These are phyloP conservation scores for Papilio glaucus DNA, from an alignment of 1,140 invertebrate genomes.

Conservation along the genomic window DNA sequence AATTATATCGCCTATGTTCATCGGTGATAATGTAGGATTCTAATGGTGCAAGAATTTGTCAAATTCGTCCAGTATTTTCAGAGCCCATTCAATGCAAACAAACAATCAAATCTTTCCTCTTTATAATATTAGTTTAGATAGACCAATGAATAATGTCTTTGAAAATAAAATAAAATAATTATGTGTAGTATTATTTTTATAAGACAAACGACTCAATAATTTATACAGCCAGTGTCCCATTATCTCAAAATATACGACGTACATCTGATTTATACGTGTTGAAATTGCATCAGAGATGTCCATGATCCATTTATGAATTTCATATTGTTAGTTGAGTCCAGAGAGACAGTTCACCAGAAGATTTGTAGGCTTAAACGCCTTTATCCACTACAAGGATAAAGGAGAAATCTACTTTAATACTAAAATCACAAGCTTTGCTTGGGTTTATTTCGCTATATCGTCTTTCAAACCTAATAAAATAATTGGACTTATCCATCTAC, in stretches of 20 bases:
- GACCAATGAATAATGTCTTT: background rate
- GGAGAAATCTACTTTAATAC: too few species aligned
- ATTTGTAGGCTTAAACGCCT: background rate
- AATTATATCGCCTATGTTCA: too few species aligned
- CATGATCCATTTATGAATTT: constrained; percentile 17
- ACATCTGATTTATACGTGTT: background rate
- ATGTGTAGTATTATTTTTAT: background rate
- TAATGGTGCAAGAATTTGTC: too few species aligned
- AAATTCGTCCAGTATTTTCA: too few species aligned
- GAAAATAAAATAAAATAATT: constrained; percentile 2
- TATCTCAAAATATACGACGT: background rate
- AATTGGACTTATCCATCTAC: too few species aligned
- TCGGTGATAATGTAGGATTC: too few species aligned
- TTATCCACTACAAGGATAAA: background rate
- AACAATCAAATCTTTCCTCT: too few species aligned
- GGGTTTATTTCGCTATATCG: too few species aligned
- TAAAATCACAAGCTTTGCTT: background rate
- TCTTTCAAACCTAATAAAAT: too few species aligned
- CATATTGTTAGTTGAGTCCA: background rate
- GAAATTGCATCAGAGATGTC: constrained; percentile 10
- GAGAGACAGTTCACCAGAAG: background rate
- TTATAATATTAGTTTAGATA: too few species aligned
- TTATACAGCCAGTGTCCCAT: background rate
- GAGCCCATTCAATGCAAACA: too few species aligned
- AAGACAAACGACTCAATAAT: background rate